Percentiles rank a stretch among this genome's conserved stretches.
These are phyloP conservation scores for Erpetoichthys calabaricus DNA, from an alignment of 2,797 vertebrate species.

Conservation along the genomic window DNA sequence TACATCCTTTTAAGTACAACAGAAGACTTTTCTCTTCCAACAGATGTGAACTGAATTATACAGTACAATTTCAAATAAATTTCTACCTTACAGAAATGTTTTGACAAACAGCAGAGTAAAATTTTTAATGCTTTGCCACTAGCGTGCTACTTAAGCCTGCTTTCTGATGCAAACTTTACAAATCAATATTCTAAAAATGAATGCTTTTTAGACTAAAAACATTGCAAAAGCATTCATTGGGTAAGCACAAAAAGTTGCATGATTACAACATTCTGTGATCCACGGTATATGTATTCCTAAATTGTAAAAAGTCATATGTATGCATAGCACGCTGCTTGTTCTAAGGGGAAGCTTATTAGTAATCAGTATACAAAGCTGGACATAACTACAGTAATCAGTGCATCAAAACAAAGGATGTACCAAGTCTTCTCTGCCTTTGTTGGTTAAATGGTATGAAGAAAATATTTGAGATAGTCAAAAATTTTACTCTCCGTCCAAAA, in stretches of 20 bases:
- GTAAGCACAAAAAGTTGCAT: slow-evolving; percentile 42
- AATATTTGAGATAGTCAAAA: slow-evolving; percentile 61
- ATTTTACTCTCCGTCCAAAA: slow-evolving; percentile 67
- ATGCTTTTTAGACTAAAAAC: slow-evolving; percentile 31
- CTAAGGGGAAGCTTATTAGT: slow-evolving; percentile 78
- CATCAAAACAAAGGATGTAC: slow-evolving; percentile 55
- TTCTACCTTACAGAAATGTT: slow-evolving; percentile 67
- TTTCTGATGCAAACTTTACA: slow-evolving; percentile 36
- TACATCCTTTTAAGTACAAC: slow-evolving; percentile 75
- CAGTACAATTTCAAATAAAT: slow-evolving; percentile 75
- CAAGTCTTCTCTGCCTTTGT: slow-evolving; percentile 52
- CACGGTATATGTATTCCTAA: slow-evolving; percentile 79
- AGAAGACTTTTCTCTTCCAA: slow-evolving; percentile 65
- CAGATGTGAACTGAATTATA: slow-evolving; percentile 69
- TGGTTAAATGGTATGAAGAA: slow-evolving; percentile 33
- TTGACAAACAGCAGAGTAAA: slow-evolving; percentile 64
- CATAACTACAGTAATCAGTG: slow-evolving; percentile 69
- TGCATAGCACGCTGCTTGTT: slow-evolving; percentile 93
- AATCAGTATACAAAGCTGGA: slow-evolving; percentile 74
- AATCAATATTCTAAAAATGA: slow-evolving; percentile 35
- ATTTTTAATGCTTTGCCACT: slow-evolving; percentile 62
- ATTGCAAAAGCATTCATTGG: slow-evolving; percentile 44
- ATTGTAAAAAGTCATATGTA: slow-evolving; percentile 71
- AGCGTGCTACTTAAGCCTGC: slow-evolving; percentile 40
- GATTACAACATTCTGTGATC: slow-evolving; percentile 76